phyloP scores from a whole-genome alignment of 2,888 invertebrate species.

The Heteromyza rotundicornis region DNA sequence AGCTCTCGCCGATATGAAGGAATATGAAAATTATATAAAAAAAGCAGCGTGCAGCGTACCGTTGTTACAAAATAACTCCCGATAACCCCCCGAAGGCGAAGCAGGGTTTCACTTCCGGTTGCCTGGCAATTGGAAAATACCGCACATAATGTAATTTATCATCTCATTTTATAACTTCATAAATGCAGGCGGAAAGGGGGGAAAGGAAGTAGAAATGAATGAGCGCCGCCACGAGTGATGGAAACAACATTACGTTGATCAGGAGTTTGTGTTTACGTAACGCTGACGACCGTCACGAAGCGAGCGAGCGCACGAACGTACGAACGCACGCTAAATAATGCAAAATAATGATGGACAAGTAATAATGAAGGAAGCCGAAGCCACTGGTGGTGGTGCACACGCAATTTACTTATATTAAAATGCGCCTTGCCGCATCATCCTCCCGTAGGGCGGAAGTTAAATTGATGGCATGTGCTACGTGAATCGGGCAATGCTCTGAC shows the following conservation, averaged over 20 bases:
- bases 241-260: slow-evolving; percentile 20
- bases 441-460: slow-evolving; percentile 8
- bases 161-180: slow-evolving; percentile 23
- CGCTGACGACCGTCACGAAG: not conserved
- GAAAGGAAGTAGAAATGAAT: not conserved
- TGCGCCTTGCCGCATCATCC: not conserved
- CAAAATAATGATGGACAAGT: slow-evolving; percentile 21
- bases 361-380: not conserved
- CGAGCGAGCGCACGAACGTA: not conserved
- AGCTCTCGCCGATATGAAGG: not conserved
- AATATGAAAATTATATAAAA: not conserved
- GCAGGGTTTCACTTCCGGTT: slow-evolving; percentile 16
- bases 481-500: not conserved
- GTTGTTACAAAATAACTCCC: not conserved
- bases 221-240: not conserved
- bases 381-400: slow-evolving; percentile 3
- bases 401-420: slow-evolving; percentile 11
- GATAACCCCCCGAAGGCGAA: too few relatives aligned
- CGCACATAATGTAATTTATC: slow-evolving; percentile 25
- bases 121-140: slow-evolving; percentile 19
- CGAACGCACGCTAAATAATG: too few relatives aligned
- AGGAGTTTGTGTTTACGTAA: slow-evolving; percentile 12
- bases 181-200: slow-evolving; percentile 4
- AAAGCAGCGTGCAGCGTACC: not conserved
- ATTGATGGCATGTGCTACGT: slow-evolving; percentile 5